Evolutionary conservation across 2,888 invertebrate genomes (phyloP), one percentile per base, ranked within the genome.

Genomic region (Hyalella azteca): DNA sequence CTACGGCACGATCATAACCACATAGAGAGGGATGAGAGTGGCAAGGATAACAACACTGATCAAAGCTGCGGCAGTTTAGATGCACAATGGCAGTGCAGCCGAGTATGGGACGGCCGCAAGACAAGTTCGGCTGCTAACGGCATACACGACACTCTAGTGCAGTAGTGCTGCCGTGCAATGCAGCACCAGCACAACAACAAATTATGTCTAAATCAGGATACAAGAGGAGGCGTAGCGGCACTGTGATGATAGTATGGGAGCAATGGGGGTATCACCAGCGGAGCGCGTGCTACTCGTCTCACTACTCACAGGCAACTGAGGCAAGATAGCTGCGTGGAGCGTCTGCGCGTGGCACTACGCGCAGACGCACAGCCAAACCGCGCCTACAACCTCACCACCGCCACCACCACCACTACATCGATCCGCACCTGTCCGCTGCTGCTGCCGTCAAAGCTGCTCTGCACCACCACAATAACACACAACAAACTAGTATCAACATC

Each of bases 281-380:
- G 36, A 36, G 36, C 66, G 32, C 36, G 36, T 66, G 36, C 36
- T 32, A 32, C 66, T 54, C 26, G 26, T 66, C 66, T 66, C 66
- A 75, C 45, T 45, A n/a, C 22, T 26, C n/a, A 75, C 75, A 40
- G 50, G 29, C 54, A 66, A 77, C 77, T 49, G 80, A 59, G 60
- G 49, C 41, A 22, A 50, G 59, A 48, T 45, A 48, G 79, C 54
- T 45, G 45, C 41, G 48, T 41, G 60, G 49, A 40, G 79, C 48
- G 75, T 75, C 41, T 48, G 75, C 75, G 75, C 75, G 75, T n/a
- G 29, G 15, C 45, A 66, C 66, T n/a, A 19, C 39, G 66, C 66
- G 66, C 66, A 66, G 36, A 36, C 66, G 66, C 78, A 79, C 79
- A 77, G 73, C 66, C 73, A 22, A 32, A 48, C 66, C 66, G 39